Evolutionary conservation across 1,140 invertebrate genomes (phyloP).

Genomic region (Dendroctonus valens): DNA sequence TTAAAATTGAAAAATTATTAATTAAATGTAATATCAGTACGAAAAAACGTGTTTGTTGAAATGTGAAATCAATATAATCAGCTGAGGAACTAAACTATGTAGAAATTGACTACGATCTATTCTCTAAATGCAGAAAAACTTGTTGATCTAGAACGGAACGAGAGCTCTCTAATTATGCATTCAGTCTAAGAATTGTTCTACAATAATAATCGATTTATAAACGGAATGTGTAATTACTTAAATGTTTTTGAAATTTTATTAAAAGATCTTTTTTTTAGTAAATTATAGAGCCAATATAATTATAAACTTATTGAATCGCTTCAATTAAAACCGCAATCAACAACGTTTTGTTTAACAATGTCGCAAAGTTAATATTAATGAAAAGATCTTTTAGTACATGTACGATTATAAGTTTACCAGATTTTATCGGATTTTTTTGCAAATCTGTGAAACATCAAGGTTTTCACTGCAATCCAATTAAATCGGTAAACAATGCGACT

Average conservation of each 20-base stretch:
- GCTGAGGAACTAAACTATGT: background rate
- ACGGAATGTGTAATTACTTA: background rate
- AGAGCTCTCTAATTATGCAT: conserved; percentile 24
- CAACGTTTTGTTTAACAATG: too few relatives aligned
- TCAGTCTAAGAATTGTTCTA: conserved; percentile 9
- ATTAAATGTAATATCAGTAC: background rate
- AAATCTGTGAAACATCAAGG: too few relatives aligned
- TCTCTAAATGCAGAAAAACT: conserved; percentile 20
- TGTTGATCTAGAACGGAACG: conserved; percentile 16
- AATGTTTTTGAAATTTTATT: background rate
- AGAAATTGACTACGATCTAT: conserved; percentile 6
- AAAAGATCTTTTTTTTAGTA: too few relatives aligned
- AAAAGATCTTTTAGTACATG: too few relatives aligned
- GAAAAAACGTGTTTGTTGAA: background rate
- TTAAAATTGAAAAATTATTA: background rate
- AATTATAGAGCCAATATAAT: too few relatives aligned
- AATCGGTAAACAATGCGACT: too few relatives aligned
- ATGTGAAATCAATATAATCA: conserved; percentile 1
- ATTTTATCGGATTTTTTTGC: too few relatives aligned
- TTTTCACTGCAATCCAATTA: too few relatives aligned
- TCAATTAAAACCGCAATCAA: too few relatives aligned
- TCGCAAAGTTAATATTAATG: too few relatives aligned
- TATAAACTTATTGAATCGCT: too few relatives aligned
- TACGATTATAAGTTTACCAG: too few relatives aligned
- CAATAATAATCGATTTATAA: background rate